Evolutionary conservation across 2,888 invertebrate genomes (phyloP).

Genomic region (Papilio gigon): DNA sequence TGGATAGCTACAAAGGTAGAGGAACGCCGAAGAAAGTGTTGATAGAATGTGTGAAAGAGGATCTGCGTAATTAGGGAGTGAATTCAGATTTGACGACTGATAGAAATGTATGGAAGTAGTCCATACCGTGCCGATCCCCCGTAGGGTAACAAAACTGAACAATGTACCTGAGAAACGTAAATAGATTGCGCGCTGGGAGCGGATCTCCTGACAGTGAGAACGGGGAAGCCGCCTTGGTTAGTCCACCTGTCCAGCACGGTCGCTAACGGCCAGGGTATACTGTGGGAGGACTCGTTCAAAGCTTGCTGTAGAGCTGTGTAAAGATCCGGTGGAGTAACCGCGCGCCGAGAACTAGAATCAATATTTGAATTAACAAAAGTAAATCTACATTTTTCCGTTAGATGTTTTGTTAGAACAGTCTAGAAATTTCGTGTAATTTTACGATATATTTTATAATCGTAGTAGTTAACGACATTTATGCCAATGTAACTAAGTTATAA

Average conservation of each 20-base stretch:
- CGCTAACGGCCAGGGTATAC: slow-evolving; percentile 73
- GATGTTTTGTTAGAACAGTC: not conserved
- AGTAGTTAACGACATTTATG: no score
- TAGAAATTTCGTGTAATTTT: no score
- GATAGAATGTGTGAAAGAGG: no score
- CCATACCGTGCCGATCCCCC: no score
- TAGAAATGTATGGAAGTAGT: no score
- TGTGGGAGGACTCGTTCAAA: slow-evolving; percentile 55
- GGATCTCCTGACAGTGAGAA: slow-evolving; percentile 82
- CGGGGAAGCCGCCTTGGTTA: slow-evolving; percentile 88
- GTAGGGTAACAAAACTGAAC: not conserved
- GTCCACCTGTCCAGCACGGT: slow-evolving; percentile 89
- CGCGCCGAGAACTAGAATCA: slow-evolving; percentile 58
- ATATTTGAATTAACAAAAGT: slow-evolving; percentile 10
- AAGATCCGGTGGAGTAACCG: slow-evolving; percentile 62
- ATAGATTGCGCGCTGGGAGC: slow-evolving; percentile 65
- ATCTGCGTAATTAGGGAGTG: no score
- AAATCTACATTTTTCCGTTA: not conserved
- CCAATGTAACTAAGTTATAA: not conserved
- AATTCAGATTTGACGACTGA: no score
- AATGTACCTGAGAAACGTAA: slow-evolving; percentile 64
- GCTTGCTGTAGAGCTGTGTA: slow-evolving; percentile 62
- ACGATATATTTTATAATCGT: no score
- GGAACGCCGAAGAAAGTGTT: no score
- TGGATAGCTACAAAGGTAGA: no score